These are phyloP conservation scores for Tenthredo mesomela DNA, from an alignment of 2,888 invertebrate species.

Conservation along the genomic window DNA sequence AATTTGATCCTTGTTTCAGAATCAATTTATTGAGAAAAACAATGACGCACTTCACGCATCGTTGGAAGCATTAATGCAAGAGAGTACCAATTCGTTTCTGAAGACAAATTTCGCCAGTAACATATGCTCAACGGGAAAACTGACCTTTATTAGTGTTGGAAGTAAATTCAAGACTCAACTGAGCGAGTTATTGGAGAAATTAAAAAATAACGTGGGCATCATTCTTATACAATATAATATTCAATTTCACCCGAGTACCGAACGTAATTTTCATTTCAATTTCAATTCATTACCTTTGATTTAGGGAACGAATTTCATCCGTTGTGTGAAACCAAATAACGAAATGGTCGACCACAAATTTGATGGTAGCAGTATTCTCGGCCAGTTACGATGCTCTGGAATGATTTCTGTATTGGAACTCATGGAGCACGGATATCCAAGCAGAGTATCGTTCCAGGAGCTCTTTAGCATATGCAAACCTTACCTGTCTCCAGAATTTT, in stretches of 20 bases:
- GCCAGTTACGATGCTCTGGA: constrained; percentile 97
- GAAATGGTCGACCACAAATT: constrained; percentile 94
- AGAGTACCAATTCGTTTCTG: constrained; percentile 90
- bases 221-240: neutral
- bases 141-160: constrained; percentile 96
- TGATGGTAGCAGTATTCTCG: constrained; percentile 94
- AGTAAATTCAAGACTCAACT: constrained; percentile 97
- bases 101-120: constrained; percentile 87
- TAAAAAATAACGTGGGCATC: constrained; percentile 89
- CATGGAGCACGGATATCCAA: constrained; percentile 99
- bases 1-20: constrained; percentile 78
- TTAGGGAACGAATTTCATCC: constrained; percentile 97
- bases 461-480: constrained; percentile 94
- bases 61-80: constrained; percentile 94
- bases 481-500: constrained; percentile 91
- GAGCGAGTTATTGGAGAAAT: constrained; percentile 94
- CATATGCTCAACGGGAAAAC: constrained; percentile 87
- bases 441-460: constrained; percentile 93
- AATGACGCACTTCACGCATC: constrained; percentile 99
- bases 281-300: constrained; percentile 53
- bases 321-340: constrained; percentile 98
- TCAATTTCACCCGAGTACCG: neutral
- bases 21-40: constrained; percentile 98
- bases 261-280: neutral
- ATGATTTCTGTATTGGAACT: constrained; percentile 96